Percentiles rank a stretch among this genome's conserved stretches.
Evolutionary conservation across 1,140 invertebrate species (phyloP).

Genomic region (Stenopsyche tienmushanensis): DNA sequence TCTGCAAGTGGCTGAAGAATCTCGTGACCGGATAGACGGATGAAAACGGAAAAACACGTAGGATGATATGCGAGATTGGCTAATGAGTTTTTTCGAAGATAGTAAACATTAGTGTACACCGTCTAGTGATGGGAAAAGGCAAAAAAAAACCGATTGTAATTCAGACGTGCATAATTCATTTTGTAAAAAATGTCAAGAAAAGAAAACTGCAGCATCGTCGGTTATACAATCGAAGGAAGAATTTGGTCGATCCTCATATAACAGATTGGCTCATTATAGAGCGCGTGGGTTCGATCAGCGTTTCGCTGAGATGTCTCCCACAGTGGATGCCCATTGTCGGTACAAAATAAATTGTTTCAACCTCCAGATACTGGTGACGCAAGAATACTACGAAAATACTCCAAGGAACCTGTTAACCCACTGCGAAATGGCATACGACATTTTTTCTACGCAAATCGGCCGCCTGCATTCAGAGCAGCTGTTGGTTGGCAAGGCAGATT

Average conservation of each 20-base stretch:
- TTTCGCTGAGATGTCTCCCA: slow-evolving; percentile 23
- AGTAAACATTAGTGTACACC: too few relatives aligned
- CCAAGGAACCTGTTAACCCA: slow-evolving; percentile 20
- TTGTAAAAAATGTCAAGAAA: too few relatives aligned
- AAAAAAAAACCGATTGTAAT: too few relatives aligned
- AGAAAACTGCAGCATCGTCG: too few relatives aligned
- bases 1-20: too few relatives aligned
- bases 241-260: neutral
- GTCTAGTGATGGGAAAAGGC: too few relatives aligned
- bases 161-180: too few relatives aligned
- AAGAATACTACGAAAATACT: slow-evolving; percentile 22
- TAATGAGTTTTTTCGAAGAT: too few relatives aligned
- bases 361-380: slow-evolving; percentile 17
- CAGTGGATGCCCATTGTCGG: slow-evolving; percentile 15
- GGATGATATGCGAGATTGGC: too few relatives aligned
- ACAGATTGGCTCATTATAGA: neutral
- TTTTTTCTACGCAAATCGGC: neutral
- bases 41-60: too few relatives aligned
- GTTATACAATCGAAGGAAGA: too few relatives aligned
- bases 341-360: slow-evolving; percentile 21
- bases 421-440: neutral
- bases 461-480: neutral
- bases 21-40: too few relatives aligned
- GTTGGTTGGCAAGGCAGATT: neutral
- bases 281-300: slow-evolving; percentile 1